A percentile compares a stretch with the other conserved stretches of the same genome.
phyloP scores from a whole-genome alignment of 1,140 invertebrate species.

The Colletes latitarsis region DNA sequence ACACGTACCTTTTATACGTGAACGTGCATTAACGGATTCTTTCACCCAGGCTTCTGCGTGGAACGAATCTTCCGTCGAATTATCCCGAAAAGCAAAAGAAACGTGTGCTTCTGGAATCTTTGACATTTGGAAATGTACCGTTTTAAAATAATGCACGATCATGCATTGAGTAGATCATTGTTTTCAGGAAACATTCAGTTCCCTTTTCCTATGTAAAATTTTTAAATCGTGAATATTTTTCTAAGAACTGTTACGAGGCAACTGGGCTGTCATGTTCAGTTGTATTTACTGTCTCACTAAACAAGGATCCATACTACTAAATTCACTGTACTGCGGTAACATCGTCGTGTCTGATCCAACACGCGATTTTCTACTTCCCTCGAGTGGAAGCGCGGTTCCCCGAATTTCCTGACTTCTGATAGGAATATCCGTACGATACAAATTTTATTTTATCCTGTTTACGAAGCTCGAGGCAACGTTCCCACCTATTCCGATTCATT shows the following conservation, averaged over 20 bases:
- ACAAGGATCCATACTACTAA: conserved; percentile 43
- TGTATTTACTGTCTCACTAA: conserved; percentile 42
- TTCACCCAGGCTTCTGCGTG: not conserved
- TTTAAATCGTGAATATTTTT: too few relatives aligned
- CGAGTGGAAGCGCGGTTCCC: not conserved
- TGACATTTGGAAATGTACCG: not conserved
- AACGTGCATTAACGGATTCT: conserved; percentile 5
- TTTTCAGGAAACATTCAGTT: conserved; percentile 5
- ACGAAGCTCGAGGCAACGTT: not conserved
- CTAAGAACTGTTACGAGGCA: too few relatives aligned
- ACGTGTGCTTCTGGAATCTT: not conserved
- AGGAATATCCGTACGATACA: conserved; percentile 36
- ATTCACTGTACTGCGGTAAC: conserved; percentile 35
- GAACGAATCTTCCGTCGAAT: conserved; percentile 7
- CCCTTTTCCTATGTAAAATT: too few relatives aligned
- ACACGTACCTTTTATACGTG: not conserved
- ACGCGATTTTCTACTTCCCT: conserved; percentile 28
- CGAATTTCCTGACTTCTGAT: conserved; percentile 36
- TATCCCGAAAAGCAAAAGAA: not conserved
- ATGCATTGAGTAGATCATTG: not conserved
- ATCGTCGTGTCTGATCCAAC: conserved; percentile 27
- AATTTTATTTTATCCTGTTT: conserved; percentile 36
- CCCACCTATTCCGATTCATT: not conserved
- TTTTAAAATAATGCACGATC: not conserved
- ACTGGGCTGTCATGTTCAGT: not conserved